Base-by-base conservation (phyloP, 1,140 invertebrate species). In the Meteorus sp. region DNA sequence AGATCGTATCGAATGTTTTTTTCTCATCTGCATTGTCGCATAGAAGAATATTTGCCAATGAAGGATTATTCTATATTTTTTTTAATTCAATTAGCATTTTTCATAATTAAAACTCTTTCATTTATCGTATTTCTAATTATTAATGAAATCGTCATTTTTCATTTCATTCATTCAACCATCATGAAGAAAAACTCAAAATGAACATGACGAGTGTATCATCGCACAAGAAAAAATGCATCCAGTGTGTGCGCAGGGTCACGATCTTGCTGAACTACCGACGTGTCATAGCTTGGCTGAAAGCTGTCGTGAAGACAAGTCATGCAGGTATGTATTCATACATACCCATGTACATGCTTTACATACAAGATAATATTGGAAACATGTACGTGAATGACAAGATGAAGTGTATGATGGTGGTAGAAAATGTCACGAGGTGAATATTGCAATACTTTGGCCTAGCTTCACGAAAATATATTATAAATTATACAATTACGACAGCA, bases 161-260 rank as follows among this genome's bases (percentile, higher is more conserved):
- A 62, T 43, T 62, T 59, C n/a, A n/a, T n/a, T n/a, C n/a, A n/a
- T n/a, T n/a, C n/a, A n/a, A n/a, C n/a, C n/a, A n/a, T n/a, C n/a
- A n/a, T n/a, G 2, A 68, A 90, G 89, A 67, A 93, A 92, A 86
- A 90, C 88, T 19, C 87, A 89, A 57, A 87, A 88, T 77, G 89
- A 86, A 64, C 85, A 88, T 65, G 90, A 93, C 75, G 87, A 90
- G 59, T 95, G 92, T 78, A 87, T 93, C 78, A 84, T 90, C 64
- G 91, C 92, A 50, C 91, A 94, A 78, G 90, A 94, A 76, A 88
- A 90, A 73, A 83, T 94, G 59, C 92, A 94, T 79, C 93, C 92
- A 9, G 85, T 86, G 13, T 95, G 92, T 73, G 92, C 92, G 7
- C 91, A 92, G 75, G 83, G 90, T 41, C 83, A 86, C 44, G 85